Base-by-base conservation (phyloP, 1,140 invertebrate genomes). In the Drosophila eugracilis region DNA sequence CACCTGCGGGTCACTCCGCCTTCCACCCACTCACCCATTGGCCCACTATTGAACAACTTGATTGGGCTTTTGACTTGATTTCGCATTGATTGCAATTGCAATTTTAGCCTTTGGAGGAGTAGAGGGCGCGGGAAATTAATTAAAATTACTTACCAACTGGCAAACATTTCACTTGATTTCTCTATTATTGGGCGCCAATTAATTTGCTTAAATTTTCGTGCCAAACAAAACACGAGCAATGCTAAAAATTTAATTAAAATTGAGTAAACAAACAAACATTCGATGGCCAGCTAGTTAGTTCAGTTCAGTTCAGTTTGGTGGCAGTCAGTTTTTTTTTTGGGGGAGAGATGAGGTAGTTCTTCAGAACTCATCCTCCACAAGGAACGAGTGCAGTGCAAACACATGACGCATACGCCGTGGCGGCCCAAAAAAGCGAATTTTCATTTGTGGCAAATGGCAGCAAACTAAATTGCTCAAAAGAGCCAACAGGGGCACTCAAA, bases 181-280 rank as follows among this genome's bases (percentile, higher is more conserved):
- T 63, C 55, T 73, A 47, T 62, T 48, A 62, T 62, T 53, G 34
- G 30, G 45, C 41, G 36, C 54, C 69, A 74, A 79, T 79, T 75
- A 79, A 79, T 79, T 75, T 75, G 47, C 72, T 75, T 75, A 58
- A 75, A 66, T 75, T 75, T 75, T 75, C 57, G 30, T 41, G 45
- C 63, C 55, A 41, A 24, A 55, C 52, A 65, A 75, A 75, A 74
- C 72, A 57, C 34, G 49, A 59, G 76, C 65, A 55, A 79, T 59
- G 77, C 76, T 65, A 71, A 80, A 74, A 80, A 80, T 80, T 75
- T 80, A 80, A 80, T 80, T 80, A 80, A 80, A 80, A 75, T 71
- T 69, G 65, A 57, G 66, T 48, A 71, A 58, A 52, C 41, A 58
- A 42, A 57, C 41, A 72, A 36, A 75, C 30, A 57, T 19, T 45